Conservation (phyloP, 1,140 invertebrate genomes). For the Charaxes varanes region DNA sequence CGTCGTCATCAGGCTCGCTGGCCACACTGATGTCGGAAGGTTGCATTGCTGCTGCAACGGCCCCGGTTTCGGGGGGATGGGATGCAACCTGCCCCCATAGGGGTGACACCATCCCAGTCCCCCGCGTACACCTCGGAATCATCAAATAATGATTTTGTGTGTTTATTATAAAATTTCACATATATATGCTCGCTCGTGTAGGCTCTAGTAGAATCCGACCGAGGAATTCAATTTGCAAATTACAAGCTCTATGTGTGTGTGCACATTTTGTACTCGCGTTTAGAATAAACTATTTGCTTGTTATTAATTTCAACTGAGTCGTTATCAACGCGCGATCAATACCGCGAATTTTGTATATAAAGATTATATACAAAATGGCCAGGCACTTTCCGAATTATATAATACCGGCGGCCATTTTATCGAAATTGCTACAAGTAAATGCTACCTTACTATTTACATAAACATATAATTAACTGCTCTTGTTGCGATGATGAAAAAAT, state of each 20-base stretch:
- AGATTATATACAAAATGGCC: conserved; percentile 24
- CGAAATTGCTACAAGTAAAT: conserved; percentile 5
- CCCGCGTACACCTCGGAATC: conserved; percentile 61
- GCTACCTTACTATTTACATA: background rate
- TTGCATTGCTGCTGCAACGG: conserved; percentile 57
- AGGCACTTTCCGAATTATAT: conserved; percentile 16
- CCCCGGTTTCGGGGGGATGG: conserved; percentile 40
- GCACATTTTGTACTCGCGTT: conserved; percentile 33
- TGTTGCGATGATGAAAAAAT: background rate
- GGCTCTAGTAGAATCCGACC: conserved; percentile 30
- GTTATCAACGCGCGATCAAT: conserved; percentile 49
- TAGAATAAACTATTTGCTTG: conserved; percentile 58
- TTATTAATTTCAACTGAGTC: conserved; percentile 51
- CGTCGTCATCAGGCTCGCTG: conserved; percentile 59
- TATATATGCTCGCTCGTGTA: conserved; percentile 23
- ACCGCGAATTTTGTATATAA: conserved; percentile 32
- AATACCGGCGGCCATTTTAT: conserved; percentile 19
- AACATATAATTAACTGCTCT: background rate
- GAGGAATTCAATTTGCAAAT: conserved; percentile 47
- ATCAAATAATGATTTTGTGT: conserved; percentile 72
- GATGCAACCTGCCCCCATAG: conserved; percentile 29
- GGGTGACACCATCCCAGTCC: conserved; percentile 48
- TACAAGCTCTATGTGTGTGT: conserved; percentile 24
- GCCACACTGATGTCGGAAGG: conserved; percentile 63
- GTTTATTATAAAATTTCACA: conserved; percentile 63